Percentiles rank a stretch among this genome's conserved stretches.
phyloP scores from a whole-genome alignment of 2,797 vertebrate species.

The Decapterus maruadsi region DNA sequence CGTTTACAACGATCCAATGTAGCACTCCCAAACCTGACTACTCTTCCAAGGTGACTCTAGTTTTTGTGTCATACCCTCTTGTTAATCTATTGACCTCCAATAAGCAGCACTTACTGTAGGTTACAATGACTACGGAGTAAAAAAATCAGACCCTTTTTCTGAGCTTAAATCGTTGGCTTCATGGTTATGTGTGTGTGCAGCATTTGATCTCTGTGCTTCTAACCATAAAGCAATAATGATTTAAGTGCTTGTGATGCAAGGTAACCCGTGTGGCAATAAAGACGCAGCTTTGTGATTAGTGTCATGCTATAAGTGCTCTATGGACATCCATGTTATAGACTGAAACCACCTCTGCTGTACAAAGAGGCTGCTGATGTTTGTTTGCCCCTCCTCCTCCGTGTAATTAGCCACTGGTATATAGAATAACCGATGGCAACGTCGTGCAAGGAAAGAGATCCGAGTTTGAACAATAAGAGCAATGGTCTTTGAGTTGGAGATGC shows the following conservation, averaged over 20 bases:
- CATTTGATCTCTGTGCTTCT: conserved; percentile 77
- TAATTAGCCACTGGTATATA: conserved; percentile 57
- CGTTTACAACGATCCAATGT: conserved; percentile 77
- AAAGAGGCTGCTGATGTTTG: conserved; percentile 74
- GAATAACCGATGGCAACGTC: conserved; percentile 38
- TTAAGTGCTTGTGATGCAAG: conserved; percentile 80
- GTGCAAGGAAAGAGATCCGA: conserved; percentile 34
- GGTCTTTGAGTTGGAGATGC: conserved; percentile 44
- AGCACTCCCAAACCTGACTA: conserved; percentile 75
- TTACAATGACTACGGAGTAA: conserved; percentile 48
- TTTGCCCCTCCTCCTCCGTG: conserved; percentile 64
- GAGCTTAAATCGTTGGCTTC: conserved; percentile 78
- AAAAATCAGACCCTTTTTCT: conserved; percentile 51
- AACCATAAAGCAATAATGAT: conserved; percentile 86
- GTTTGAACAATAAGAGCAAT: conserved; percentile 35
- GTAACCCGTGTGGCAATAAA: conserved; percentile 84
- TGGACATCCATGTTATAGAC: conserved; percentile 60
- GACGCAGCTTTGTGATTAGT: conserved; percentile 78
- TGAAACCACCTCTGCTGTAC: conserved; percentile 77
- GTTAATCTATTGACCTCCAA: conserved; percentile 69
- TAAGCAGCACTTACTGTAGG: conserved; percentile 73
- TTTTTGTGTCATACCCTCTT: conserved; percentile 55
- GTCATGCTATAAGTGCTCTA: conserved; percentile 71
- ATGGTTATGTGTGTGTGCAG: conserved; percentile 75
- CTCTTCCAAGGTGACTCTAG: conserved; percentile 65